Evolutionary conservation across 1,140 invertebrate species (phyloP).

Genomic region (Leptopilina clavipes): DNA sequence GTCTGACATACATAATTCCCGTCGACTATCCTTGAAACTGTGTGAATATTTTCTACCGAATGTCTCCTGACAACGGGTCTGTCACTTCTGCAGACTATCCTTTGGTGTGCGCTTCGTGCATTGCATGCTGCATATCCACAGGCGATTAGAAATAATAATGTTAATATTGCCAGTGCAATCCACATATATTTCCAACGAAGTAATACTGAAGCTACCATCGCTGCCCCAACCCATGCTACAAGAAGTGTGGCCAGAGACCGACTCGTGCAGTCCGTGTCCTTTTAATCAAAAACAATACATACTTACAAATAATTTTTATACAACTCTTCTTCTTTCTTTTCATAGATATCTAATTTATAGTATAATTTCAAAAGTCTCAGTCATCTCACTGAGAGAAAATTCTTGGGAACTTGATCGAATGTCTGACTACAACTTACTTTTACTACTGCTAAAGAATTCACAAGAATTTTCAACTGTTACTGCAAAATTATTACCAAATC

Average conservation of each 20-base stretch:
- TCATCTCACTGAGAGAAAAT: too few relatives aligned
- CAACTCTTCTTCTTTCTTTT: neutral
- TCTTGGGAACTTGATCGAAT: too few relatives aligned
- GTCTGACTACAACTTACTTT: too few relatives aligned
- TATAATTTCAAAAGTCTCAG: too few relatives aligned
- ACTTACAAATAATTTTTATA: conserved; percentile 26
- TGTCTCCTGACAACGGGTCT: conserved; percentile 42
- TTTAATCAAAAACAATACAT: conserved; percentile 24
- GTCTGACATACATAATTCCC: conserved; percentile 48
- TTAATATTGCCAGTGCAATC: conserved; percentile 62
- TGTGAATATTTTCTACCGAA: conserved; percentile 47
- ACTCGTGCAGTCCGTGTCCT: conserved; percentile 59
- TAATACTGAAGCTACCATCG: conserved; percentile 61
- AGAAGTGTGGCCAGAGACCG: conserved; percentile 62
- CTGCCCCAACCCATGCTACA: conserved; percentile 61
- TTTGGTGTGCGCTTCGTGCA: conserved; percentile 44
- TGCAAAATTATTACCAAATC: too few relatives aligned
- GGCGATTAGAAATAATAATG: conserved; percentile 60
- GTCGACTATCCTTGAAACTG: conserved; percentile 54
- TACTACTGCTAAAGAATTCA: too few relatives aligned
- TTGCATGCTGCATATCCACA: conserved; percentile 61
- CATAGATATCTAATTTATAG: too few relatives aligned
- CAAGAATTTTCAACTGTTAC: too few relatives aligned
- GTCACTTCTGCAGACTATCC: conserved; percentile 32
- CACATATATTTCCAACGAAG: conserved; percentile 66